Evolutionary conservation across 2,113 vertebrate genomes (phyloP).

Genomic region (Puffinus mauretanicus): DNA sequence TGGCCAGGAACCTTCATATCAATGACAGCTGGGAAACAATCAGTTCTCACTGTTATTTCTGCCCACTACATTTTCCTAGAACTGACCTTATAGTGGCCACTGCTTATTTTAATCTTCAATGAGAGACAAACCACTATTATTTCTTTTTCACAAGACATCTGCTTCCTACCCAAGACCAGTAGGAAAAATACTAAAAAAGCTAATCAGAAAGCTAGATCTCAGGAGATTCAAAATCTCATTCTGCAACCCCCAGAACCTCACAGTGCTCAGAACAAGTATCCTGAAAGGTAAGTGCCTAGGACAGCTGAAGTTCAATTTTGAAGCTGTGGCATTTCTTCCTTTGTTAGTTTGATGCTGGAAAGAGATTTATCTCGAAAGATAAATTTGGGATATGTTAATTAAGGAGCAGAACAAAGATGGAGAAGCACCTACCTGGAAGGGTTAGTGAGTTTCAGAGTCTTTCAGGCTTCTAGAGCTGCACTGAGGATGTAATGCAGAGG

Average conservation of each 20-base stretch:
- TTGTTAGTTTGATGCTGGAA: not conserved
- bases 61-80: not conserved
- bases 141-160: not conserved
- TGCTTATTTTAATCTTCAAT: not conserved
- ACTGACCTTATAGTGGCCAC: not conserved
- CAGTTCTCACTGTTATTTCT: not conserved
- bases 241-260: not conserved
- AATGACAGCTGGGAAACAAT: not conserved
- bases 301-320: not conserved
- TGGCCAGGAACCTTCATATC: not conserved
- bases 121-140: not conserved
- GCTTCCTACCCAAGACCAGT: not conserved
- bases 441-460: not conserved
- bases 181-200: not conserved
- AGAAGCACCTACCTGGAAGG: not conserved
- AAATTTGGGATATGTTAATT: not conserved
- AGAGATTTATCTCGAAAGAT: not conserved
- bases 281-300: not conserved
- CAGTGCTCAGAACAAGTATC: not conserved
- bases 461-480: not conserved
- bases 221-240: not conserved
- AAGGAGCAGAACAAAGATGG: not conserved
- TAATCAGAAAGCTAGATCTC: not conserved
- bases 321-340: not conserved
- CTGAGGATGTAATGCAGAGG: not conserved